Evolutionary conservation across 2,113 vertebrate genomes (phyloP).

Genomic region (Aphyosemion australe): DNA sequence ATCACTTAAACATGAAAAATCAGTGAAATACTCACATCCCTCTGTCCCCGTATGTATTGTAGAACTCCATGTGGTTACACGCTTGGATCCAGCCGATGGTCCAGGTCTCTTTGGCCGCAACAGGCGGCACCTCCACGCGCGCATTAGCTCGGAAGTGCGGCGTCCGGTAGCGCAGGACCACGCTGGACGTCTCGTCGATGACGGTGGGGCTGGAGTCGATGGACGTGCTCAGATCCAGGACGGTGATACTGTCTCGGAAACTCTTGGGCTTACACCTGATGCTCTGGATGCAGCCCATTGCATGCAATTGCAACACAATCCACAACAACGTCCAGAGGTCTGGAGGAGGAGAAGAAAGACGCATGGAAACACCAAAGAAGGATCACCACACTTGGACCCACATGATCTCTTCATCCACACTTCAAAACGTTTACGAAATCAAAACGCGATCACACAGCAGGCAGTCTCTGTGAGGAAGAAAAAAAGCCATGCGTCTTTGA

Average conservation of each 20-base stretch:
- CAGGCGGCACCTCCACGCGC: conserved; percentile 90
- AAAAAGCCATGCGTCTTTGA: conserved; percentile 53
- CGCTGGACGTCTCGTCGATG: conserved; percentile 95
- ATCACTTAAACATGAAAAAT: too few species aligned
- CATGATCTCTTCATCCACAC: conserved; percentile 9
- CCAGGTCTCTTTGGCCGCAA: conserved; percentile 93
- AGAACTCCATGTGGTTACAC: conserved; percentile 98
- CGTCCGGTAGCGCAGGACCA: conserved; percentile 96
- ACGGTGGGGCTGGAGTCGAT: conserved; percentile 96
- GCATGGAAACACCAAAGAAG: conserved; percentile 81
- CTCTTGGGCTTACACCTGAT: conserved; percentile 95
- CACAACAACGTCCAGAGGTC: conserved; percentile 85
- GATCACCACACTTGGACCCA: conserved; percentile 50
- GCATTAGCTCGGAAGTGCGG: conserved; percentile 95
- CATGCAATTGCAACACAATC: conserved; percentile 82
- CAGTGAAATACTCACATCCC: conserved; percentile 89
- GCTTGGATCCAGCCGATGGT: conserved; percentile 98
- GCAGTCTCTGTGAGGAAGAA: background rate
- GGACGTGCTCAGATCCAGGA: conserved; percentile 91
- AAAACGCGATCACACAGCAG: conserved; percentile 17
- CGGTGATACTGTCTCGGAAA: conserved; percentile 91
- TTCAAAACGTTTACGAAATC: conserved; percentile 25
- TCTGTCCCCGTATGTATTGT: conserved; percentile 93
- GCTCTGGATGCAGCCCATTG: conserved; percentile 99
- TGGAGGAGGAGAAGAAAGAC: conserved; percentile 78